Evolutionary conservation across 2,113 vertebrate species (phyloP).

Genomic region (Gavia stellata): DNA sequence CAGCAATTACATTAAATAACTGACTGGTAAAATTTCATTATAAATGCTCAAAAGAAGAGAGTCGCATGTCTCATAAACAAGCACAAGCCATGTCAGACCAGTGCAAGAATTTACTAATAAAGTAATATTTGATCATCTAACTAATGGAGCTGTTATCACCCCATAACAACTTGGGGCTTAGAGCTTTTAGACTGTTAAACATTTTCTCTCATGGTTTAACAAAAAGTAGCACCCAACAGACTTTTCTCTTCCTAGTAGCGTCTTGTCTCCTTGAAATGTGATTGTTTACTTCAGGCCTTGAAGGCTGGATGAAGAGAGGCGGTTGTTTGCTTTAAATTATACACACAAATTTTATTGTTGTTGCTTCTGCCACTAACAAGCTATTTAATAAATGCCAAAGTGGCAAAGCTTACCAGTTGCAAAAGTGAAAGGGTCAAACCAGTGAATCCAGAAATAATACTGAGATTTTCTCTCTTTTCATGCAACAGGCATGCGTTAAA

Average conservation of each 20-base stretch:
- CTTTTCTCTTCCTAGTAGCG: neutral
- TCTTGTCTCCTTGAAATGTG: neutral
- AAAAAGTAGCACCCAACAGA: neutral
- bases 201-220: neutral
- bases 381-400: neutral
- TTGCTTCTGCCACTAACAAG: neutral
- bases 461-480: neutral
- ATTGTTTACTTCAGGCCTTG: slow-evolving; percentile 11
- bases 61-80: neutral
- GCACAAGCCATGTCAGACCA: neutral
- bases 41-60: neutral
- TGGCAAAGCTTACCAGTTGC: neutral
- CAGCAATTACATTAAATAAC: neutral
- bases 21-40: neutral
- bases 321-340: slow-evolving; percentile 15
- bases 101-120: neutral
- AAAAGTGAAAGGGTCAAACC: neutral
- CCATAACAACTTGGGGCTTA: neutral
- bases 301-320: neutral
- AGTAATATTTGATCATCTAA: neutral
- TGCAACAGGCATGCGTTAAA: neutral
- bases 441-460: neutral
- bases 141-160: neutral
- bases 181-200: neutral
- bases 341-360: neutral